A percentile compares a stretch with the other conserved stretches of the same genome.
These are phyloP conservation scores for Mormyrops boulengeri DNA, from an alignment of 2,797 vertebrate species.

Conservation along the genomic window DNA sequence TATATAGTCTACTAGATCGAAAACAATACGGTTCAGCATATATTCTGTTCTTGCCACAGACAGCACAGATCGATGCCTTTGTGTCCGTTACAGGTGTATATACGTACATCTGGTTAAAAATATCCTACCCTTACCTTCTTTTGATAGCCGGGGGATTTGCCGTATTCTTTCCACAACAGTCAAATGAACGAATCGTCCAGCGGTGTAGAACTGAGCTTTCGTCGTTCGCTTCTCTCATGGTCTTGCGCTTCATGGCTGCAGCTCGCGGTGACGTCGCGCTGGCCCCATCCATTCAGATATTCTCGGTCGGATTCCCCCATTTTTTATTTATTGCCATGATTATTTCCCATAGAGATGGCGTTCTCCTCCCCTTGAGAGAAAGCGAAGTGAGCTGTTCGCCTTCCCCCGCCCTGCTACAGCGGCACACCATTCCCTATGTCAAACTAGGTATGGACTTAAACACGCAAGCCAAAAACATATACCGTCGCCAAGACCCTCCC, in stretches of 20 bases:
- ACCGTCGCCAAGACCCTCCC: conserved; percentile 55
- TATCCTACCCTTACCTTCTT: conserved; percentile 54
- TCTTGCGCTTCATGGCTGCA: conserved; percentile 66
- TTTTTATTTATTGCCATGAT: conserved; percentile 52
- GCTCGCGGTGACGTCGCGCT: conserved; percentile 70
- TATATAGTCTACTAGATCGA: background rate
- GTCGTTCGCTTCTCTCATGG: conserved; percentile 50
- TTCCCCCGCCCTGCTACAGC: conserved; percentile 18
- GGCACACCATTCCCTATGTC: conserved; percentile 39
- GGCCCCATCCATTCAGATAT: conserved; percentile 75
- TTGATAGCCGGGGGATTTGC: conserved; percentile 27
- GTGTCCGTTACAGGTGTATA: background rate
- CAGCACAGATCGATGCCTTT: conserved; percentile 3
- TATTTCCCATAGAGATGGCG: conserved; percentile 57
- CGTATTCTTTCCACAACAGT: conserved; percentile 32
- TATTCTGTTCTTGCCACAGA: conserved; percentile 4
- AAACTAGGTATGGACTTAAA: conserved; percentile 58
- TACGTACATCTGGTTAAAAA: conserved; percentile 20
- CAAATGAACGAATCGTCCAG: conserved; percentile 37
- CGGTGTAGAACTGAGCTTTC: conserved; percentile 48
- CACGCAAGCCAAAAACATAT: conserved; percentile 65
- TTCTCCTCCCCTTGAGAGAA: conserved; percentile 40
- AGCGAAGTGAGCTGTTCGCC: conserved; percentile 39
- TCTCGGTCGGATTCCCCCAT: conserved; percentile 56
- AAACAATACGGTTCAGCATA: conserved; percentile 1